Conservation (phyloP, 2,797 vertebrate species). For the Gambusia yucatana region DNA sequence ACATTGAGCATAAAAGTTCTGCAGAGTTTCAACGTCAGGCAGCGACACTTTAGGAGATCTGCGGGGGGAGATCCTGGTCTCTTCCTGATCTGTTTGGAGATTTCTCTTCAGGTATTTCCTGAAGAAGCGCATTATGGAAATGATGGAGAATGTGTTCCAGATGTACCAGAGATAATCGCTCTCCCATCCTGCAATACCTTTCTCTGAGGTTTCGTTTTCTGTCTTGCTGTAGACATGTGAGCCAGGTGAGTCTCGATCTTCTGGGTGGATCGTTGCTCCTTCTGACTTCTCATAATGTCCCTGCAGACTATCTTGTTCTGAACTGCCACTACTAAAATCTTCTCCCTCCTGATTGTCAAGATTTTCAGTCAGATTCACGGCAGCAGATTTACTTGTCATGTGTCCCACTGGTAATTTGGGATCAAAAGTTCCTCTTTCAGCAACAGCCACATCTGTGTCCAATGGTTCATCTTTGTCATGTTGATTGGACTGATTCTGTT, state of each 20-base stretch:
- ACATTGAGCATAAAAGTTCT: constrained; percentile 83
- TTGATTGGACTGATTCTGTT: constrained; percentile 13
- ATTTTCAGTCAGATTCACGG: constrained; percentile 10
- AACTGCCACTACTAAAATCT: constrained; percentile 2
- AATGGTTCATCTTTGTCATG: constrained; percentile 4
- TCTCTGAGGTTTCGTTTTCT: constrained; percentile 39
- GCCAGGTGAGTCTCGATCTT: constrained; percentile 18
- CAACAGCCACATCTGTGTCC: constrained; percentile 11
- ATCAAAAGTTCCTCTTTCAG: constrained; percentile 2
- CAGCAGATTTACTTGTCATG: neutral
- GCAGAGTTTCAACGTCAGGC: constrained; percentile 77
- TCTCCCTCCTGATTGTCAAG: neutral
- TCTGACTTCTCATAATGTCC: constrained; percentile 5
- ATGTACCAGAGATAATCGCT: constrained; percentile 79
- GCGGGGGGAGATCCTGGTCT: constrained; percentile 58
- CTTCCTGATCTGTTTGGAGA: constrained; percentile 60
- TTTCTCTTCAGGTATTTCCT: constrained; percentile 80
- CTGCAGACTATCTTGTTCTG: constrained; percentile 9
- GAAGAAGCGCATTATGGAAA: constrained; percentile 86
- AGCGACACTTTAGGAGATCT: constrained; percentile 70
- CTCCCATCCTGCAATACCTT: constrained; percentile 40
- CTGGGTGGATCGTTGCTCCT: constrained; percentile 4
- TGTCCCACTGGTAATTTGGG: constrained; percentile 8
- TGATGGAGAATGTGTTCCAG: constrained; percentile 81
- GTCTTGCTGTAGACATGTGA: constrained; percentile 10